Conservation (phyloP, 2,888 invertebrate species). For the Thecophora atra region DNA sequence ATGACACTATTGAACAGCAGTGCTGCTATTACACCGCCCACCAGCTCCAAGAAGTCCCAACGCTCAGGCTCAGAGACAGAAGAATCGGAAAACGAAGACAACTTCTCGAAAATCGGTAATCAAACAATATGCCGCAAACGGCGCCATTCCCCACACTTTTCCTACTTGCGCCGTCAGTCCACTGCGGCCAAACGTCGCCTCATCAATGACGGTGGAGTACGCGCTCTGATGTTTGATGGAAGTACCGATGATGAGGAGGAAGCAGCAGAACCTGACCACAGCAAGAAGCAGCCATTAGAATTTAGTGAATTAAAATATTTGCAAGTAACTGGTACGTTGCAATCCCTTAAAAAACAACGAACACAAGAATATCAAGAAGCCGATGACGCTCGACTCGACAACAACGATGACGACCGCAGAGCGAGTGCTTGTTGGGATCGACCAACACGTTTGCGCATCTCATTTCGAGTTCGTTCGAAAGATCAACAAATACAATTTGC, state of each 20-base stretch:
- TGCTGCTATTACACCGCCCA: slow-evolving; percentile 47
- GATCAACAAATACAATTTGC: slow-evolving; percentile 56
- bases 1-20: slow-evolving; percentile 29
- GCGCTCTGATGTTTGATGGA: slow-evolving; percentile 43
- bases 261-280: slow-evolving; percentile 21
- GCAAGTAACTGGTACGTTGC: slow-evolving; percentile 46
- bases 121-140: slow-evolving; percentile 42
- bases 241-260: slow-evolving; percentile 46
- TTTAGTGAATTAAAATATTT: slow-evolving; percentile 49
- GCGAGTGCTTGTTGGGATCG: slow-evolving; percentile 47
- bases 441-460: slow-evolving; percentile 53
- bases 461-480: slow-evolving; percentile 52
- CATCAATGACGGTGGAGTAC: slow-evolving; percentile 41
- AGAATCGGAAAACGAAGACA: slow-evolving; percentile 39
- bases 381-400: slow-evolving; percentile 30
- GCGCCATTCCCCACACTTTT: slow-evolving; percentile 41
- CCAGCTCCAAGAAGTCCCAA: slow-evolving; percentile 42
- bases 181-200: slow-evolving; percentile 34
- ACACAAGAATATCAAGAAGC: slow-evolving; percentile 42
- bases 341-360: slow-evolving; percentile 45
- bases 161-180: slow-evolving; percentile 45
- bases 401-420: slow-evolving; percentile 19
- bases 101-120: neutral
- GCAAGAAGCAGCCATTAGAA: slow-evolving; percentile 4
- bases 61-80: slow-evolving; percentile 40